Evolutionary conservation across 1,140 invertebrate species (phyloP).

Genomic region (Dinoponera quadriceps): DNA sequence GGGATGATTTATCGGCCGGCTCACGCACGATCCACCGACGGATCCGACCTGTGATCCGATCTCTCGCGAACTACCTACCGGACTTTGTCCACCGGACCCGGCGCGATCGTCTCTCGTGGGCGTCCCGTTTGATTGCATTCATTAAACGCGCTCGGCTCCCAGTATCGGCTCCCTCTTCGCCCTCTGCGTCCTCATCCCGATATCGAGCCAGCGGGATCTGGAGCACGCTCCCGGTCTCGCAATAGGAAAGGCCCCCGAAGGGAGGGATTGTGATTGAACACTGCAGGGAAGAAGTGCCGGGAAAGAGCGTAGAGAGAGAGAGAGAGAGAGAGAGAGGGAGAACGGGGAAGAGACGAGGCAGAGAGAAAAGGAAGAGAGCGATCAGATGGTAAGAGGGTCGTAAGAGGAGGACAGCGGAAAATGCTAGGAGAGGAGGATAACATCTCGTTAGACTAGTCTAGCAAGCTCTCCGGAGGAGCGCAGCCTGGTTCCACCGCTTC

Average conservation of each 20-base stretch:
- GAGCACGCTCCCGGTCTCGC: constrained; percentile 58
- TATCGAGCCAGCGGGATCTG: constrained; percentile 73
- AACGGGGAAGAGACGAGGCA: background rate
- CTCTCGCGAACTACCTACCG: constrained; percentile 27
- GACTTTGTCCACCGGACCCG: constrained; percentile 25
- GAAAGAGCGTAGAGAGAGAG: constrained; percentile 13
- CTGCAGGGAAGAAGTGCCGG: background rate
- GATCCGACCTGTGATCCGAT: constrained; percentile 54
- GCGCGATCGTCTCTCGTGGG: constrained; percentile 40
- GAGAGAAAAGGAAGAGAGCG: background rate
- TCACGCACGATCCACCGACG: constrained; percentile 42
- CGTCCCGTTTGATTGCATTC: constrained; percentile 67
- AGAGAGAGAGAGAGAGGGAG: constrained; percentile 1
- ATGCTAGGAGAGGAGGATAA: constrained; percentile 73
- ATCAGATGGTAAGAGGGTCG: constrained; percentile 61
- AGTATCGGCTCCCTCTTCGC: constrained; percentile 60
- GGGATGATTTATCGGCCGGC: constrained; percentile 64
- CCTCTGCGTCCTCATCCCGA: constrained; percentile 48
- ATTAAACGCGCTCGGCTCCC: constrained; percentile 63
- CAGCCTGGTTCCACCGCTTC: constrained; percentile 64
- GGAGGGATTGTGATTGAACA: constrained; percentile 64
- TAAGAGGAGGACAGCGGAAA: constrained; percentile 66
- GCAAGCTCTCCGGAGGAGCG: constrained; percentile 62
- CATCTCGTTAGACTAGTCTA: constrained; percentile 77
- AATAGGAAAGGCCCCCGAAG: background rate